phyloP scores from a whole-genome alignment of 2,113 vertebrate genomes.

The Stegostoma tigrinum region DNA sequence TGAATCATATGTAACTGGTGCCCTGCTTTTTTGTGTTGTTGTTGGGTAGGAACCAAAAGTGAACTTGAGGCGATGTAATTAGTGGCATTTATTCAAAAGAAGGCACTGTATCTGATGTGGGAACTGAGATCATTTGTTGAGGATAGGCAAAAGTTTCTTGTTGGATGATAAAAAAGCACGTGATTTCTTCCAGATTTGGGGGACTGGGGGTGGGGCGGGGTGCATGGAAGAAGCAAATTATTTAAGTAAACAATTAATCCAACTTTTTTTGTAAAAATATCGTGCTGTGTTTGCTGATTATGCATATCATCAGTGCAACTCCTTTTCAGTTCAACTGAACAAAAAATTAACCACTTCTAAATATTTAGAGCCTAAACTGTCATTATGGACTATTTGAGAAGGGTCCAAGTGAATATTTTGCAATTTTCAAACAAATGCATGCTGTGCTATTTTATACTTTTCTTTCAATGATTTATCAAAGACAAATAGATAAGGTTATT shows the following conservation, averaged over 20 bases:
- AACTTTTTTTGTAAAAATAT: not conserved
- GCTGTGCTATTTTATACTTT: not conserved
- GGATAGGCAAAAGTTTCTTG: not conserved
- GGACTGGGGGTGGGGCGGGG: too few species aligned
- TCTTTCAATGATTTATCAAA: constrained; percentile 14
- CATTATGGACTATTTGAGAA: not conserved
- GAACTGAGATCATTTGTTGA: constrained; percentile 24
- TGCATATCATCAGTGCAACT: not conserved
- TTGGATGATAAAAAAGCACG: not conserved
- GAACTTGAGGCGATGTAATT: constrained; percentile 20
- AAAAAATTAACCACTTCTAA: not conserved
- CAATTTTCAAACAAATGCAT: not conserved
- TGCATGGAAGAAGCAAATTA: not conserved
- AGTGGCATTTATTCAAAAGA: constrained; percentile 26
- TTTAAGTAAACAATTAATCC: not conserved
- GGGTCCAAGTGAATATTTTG: not conserved
- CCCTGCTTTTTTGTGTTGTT: not conserved
- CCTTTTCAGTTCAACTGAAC: not conserved
- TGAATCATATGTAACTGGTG: not conserved
- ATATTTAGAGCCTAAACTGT: not conserved
- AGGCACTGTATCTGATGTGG: constrained; percentile 2
- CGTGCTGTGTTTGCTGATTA: not conserved
- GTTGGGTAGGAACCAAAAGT: not conserved
- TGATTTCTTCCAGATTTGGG: not conserved
- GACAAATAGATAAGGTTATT: not conserved